Percentiles rank a stretch among this genome's conserved stretches.
Evolutionary conservation across 2,888 invertebrate genomes (phyloP).

Genomic region (Myathropa florea): DNA sequence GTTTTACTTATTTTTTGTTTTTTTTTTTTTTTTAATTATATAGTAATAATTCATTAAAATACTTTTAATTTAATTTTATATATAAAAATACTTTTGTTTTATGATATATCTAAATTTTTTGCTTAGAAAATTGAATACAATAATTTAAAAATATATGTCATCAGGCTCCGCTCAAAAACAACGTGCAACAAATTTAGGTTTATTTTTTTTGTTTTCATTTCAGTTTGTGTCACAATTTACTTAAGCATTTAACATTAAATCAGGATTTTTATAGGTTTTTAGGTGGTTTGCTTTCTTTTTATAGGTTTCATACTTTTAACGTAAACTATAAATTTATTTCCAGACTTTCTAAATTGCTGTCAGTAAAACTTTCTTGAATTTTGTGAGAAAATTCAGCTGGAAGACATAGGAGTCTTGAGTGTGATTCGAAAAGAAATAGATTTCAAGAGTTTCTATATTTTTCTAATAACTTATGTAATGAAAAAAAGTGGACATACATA

Average conservation of each 20-base stretch:
- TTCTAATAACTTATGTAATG: no score
- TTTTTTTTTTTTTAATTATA: neutral
- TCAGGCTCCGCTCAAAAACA: constrained; percentile 86
- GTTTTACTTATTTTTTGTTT: constrained; percentile 11
- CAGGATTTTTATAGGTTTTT: neutral
- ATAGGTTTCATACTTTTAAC: no score
- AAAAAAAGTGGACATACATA: no score
- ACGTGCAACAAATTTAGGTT: constrained; percentile 86
- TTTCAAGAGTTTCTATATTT: no score
- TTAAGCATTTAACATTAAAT: neutral
- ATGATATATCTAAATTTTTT: neutral
- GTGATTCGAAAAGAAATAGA: no score
- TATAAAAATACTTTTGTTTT: neutral
- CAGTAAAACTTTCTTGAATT: no score
- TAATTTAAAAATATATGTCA: constrained; percentile 80
- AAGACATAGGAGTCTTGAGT: no score
- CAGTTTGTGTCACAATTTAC: neutral
- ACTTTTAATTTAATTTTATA: constrained; percentile 3
- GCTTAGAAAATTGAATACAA: constrained; percentile 24
- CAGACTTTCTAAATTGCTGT: no score
- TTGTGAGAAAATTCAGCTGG: no score
- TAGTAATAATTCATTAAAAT: constrained; percentile 15
- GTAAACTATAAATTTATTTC: no score
- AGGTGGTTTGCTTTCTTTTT: constrained; percentile 28
- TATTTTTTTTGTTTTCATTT: neutral